Conservation (phyloP, 2,113 vertebrate species). For the Fulica atra region DNA sequence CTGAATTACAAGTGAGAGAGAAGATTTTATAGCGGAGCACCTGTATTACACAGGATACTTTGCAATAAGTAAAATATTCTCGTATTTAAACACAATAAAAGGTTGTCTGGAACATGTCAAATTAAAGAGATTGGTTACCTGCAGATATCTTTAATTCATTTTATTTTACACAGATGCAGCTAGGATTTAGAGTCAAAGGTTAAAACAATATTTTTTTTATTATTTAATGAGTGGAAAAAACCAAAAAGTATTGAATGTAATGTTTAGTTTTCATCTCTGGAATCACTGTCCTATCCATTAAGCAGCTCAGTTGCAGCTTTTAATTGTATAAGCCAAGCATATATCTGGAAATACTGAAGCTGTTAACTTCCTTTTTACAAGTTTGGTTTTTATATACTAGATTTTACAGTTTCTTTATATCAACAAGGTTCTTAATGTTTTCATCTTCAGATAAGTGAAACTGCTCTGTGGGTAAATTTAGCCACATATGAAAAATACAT, state of each 20-base stretch:
- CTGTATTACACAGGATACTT: conserved; percentile 67
- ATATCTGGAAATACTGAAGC: neutral
- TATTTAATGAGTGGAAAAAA: neutral
- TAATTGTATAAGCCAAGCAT: conserved; percentile 11
- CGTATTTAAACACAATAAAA: conserved; percentile 56
- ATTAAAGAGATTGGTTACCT: conserved; percentile 42
- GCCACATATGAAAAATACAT: neutral
- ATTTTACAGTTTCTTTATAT: conserved; percentile 23
- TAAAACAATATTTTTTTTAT: neutral
- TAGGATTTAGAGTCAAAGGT: conserved; percentile 23
- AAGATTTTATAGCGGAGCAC: conserved; percentile 65
- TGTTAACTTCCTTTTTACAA: neutral
- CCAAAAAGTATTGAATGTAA: neutral
- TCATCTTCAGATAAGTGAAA: neutral
- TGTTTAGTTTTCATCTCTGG: neutral
- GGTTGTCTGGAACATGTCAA: conserved; percentile 36
- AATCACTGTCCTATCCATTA: conserved; percentile 8
- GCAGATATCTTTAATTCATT: conserved; percentile 31
- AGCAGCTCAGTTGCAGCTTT: conserved; percentile 2
- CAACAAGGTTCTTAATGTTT: neutral
- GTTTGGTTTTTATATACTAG: neutral
- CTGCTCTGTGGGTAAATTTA: neutral
- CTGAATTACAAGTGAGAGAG: conserved; percentile 40
- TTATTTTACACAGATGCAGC: conserved; percentile 31
- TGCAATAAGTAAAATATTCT: conserved; percentile 74